Evolutionary conservation across 2,113 vertebrate genomes (phyloP).

Genomic region (Misgurnus anguillicaudatus): DNA sequence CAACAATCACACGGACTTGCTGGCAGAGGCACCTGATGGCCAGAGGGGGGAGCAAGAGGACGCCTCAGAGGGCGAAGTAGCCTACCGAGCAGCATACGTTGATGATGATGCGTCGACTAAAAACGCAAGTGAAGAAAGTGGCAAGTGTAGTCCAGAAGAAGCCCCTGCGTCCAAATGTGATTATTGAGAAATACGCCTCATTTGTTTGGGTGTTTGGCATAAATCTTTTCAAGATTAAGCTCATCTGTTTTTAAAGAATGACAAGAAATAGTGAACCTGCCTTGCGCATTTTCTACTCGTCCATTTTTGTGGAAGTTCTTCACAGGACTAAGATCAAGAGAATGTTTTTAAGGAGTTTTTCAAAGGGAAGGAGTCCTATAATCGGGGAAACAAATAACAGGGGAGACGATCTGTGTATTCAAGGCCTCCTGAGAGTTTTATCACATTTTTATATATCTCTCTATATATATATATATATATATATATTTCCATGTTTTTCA

Average conservation of each 20-base stretch:
- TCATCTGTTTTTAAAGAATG: constrained; percentile 49
- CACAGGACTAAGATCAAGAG: constrained; percentile 53
- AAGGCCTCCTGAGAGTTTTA: constrained; percentile 64
- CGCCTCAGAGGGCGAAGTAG: constrained; percentile 79
- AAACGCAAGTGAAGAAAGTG: constrained; percentile 66
- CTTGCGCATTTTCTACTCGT: constrained; percentile 65
- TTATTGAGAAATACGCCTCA: constrained; percentile 62
- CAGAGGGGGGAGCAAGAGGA: constrained; percentile 83
- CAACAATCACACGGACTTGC: constrained; percentile 83
- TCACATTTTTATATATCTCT: constrained; percentile 50
- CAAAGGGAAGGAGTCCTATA: constrained; percentile 72
- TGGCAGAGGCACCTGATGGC: constrained; percentile 84
- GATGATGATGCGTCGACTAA: constrained; percentile 70
- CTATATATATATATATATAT: constrained; percentile 5
- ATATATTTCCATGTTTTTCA: constrained; percentile 76
- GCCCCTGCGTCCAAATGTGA: constrained; percentile 73
- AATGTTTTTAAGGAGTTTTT: constrained; percentile 70
- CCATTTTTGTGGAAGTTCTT: constrained; percentile 65
- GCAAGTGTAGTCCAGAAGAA: constrained; percentile 73
- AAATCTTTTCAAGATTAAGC: constrained; percentile 60
- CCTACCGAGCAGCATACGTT: constrained; percentile 77
- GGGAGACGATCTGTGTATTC: constrained; percentile 71
- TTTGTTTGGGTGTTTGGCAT: constrained; percentile 53
- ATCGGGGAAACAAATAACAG: constrained; percentile 58
- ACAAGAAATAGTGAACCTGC: constrained; percentile 60